phyloP scores from a whole-genome alignment of 1,140 invertebrate species.

The Papilio polytes region DNA sequence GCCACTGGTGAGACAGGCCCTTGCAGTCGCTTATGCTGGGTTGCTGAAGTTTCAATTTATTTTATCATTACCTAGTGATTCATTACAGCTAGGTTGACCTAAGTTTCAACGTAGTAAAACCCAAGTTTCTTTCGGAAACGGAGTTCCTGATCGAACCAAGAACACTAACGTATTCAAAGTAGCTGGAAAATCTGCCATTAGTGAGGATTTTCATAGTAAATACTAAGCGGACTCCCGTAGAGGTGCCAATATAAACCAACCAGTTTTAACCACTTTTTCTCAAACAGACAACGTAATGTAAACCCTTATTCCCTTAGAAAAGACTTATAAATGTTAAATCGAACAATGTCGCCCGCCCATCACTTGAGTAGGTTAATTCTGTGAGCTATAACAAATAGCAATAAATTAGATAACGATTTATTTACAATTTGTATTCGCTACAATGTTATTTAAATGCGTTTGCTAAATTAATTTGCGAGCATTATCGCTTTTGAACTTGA shows the following conservation, averaged over 20 bases:
- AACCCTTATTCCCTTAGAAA: not conserved
- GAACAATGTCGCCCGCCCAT: slow-evolving; percentile 1
- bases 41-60: too few species aligned
- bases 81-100: too few species aligned
- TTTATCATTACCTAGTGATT: too few species aligned
- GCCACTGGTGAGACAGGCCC: too few species aligned
- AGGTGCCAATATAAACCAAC: not conserved
- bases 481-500: slow-evolving; percentile 33
- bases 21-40: too few species aligned
- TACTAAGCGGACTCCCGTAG: too few species aligned
- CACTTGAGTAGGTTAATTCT: not conserved
- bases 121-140: too few species aligned
- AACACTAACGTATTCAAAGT: too few species aligned
- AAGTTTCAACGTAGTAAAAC: too few species aligned
- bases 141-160: too few species aligned
- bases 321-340: not conserved
- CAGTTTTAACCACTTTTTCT: not conserved
- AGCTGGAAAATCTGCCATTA: too few species aligned
- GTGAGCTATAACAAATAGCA: not conserved
- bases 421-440: slow-evolving; percentile 11
- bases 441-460: slow-evolving; percentile 27
- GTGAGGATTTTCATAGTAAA: too few species aligned
- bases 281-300: not conserved
- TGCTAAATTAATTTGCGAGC: slow-evolving; percentile 24
- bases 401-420: slow-evolving; percentile 22